Evolutionary conservation across 1,140 invertebrate species (phyloP).

Genomic region (Tribolium castaneum): DNA sequence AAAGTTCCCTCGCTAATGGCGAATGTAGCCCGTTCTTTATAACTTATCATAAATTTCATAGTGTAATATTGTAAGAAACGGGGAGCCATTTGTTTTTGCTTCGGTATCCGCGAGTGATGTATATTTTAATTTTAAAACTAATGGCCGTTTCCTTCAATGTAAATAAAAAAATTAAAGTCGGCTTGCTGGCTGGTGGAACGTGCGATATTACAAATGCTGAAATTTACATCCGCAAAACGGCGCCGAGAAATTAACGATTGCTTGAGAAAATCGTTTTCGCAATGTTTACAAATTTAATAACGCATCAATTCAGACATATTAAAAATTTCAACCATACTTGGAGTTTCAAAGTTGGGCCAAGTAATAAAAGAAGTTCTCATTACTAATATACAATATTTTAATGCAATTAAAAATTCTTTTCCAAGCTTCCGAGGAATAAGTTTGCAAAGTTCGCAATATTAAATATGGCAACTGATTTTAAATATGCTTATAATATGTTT

Average conservation of each 20-base stretch:
- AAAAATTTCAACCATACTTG: constrained; percentile 29
- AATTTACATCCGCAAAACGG: constrained; percentile 44
- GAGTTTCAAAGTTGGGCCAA: constrained; percentile 5
- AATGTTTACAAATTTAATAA: constrained; percentile 12
- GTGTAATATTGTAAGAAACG: constrained; percentile 58
- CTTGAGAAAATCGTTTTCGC: background rate
- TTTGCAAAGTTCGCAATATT: constrained; percentile 45
- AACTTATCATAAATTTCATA: constrained; percentile 59
- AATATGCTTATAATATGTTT: constrained; percentile 50
- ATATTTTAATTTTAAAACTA: constrained; percentile 60
- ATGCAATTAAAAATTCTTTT: constrained; percentile 51
- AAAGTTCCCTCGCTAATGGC: constrained; percentile 54
- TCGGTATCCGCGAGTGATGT: constrained; percentile 57
- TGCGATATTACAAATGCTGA: constrained; percentile 48
- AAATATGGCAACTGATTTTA: constrained; percentile 49
- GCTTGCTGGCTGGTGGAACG: constrained; percentile 12
- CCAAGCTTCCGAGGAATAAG: constrained; percentile 38
- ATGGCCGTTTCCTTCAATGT: constrained; percentile 53
- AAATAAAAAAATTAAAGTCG: constrained; percentile 52
- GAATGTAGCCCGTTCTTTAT: constrained; percentile 54
- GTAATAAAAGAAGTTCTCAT: constrained; percentile 42
- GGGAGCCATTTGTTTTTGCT: constrained; percentile 59
- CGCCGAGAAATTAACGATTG: background rate
- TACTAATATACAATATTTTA: constrained; percentile 51
- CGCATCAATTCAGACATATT: constrained; percentile 4